phyloP scores from a whole-genome alignment of 1,140 invertebrate genomes.

The Diabrotica undecimpunctata region DNA sequence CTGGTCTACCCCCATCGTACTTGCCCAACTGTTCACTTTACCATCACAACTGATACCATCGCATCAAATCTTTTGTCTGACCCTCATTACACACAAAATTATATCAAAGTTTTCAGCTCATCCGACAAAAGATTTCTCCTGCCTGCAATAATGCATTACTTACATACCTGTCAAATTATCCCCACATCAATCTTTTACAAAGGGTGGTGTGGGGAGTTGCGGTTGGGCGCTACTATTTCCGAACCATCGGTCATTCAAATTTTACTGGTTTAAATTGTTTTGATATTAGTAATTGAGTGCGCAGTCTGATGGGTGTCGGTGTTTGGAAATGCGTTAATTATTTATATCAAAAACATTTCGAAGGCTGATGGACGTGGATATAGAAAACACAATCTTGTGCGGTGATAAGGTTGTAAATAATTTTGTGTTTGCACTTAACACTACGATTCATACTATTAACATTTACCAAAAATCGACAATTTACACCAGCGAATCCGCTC shows the following conservation, averaged over 20 bases:
- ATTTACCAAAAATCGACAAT: no score
- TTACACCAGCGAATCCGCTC: no score
- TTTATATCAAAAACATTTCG: no score
- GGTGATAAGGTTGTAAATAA: no score
- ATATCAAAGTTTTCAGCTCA: conserved; percentile 5
- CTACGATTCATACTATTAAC: no score
- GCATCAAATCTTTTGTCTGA: conserved; percentile 6
- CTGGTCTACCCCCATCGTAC: no score
- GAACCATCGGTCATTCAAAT: conserved; percentile 7
- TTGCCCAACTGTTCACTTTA: neutral
- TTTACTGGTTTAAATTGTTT: conserved; percentile 5
- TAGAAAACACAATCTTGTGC: no score
- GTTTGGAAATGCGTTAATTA: no score
- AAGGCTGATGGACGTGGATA: no score
- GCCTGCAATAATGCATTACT: conserved; percentile 3
- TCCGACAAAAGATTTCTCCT: conserved; percentile 9
- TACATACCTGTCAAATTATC: conserved; percentile 9
- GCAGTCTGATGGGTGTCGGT: neutral
- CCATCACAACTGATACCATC: neutral
- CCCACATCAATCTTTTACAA: conserved; percentile 3
- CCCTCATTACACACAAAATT: conserved; percentile 7
- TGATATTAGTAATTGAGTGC: neutral
- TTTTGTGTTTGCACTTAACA: no score
- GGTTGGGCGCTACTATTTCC: neutral
- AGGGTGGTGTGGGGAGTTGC: neutral